Percentiles rank a stretch among this genome's conserved stretches.
These are phyloP conservation scores for Eumacrocentrus americanus DNA, from an alignment of 2,888 invertebrate species.

Conservation along the genomic window DNA sequence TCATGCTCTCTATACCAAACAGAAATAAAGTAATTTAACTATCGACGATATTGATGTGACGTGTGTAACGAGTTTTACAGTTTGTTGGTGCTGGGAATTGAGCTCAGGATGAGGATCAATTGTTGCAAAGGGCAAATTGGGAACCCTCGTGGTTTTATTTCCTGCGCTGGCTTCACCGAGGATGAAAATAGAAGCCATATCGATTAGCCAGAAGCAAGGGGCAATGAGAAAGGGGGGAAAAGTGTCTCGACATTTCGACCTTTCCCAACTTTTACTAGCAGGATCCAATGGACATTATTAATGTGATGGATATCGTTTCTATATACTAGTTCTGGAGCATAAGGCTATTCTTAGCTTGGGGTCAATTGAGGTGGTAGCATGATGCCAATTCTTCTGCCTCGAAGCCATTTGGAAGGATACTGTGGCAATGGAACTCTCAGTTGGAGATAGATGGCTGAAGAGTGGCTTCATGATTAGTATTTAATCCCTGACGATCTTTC, in stretches of 20 bases:
- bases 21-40: no score
- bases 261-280: slow-evolving; percentile 16
- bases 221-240: slow-evolving; percentile 2
- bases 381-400: no score
- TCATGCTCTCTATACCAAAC: no score
- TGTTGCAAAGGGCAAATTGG: slow-evolving; percentile 11
- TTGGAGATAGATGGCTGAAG: slow-evolving; percentile 1
- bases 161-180: background rate
- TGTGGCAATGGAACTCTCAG: no score
- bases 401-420: no score
- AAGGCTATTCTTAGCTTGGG: background rate
- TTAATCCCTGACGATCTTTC: slow-evolving; percentile 16
- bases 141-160: slow-evolving; percentile 4
- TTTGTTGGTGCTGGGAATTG: no score
- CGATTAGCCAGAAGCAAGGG: slow-evolving; percentile 10
- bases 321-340: background rate
- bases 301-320: background rate
- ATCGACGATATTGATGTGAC: no score
- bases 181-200: slow-evolving; percentile 23
- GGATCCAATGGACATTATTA: slow-evolving; percentile 7
- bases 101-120: slow-evolving; percentile 3
- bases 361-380: background rate
- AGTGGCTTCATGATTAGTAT: slow-evolving; percentile 17
- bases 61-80: no score
- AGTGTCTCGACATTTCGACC: slow-evolving; percentile 21